A percentile compares a stretch with the other conserved stretches of the same genome.
phyloP scores from a whole-genome alignment of 92 coral and sea anemone species.

The Porites rus region DNA sequence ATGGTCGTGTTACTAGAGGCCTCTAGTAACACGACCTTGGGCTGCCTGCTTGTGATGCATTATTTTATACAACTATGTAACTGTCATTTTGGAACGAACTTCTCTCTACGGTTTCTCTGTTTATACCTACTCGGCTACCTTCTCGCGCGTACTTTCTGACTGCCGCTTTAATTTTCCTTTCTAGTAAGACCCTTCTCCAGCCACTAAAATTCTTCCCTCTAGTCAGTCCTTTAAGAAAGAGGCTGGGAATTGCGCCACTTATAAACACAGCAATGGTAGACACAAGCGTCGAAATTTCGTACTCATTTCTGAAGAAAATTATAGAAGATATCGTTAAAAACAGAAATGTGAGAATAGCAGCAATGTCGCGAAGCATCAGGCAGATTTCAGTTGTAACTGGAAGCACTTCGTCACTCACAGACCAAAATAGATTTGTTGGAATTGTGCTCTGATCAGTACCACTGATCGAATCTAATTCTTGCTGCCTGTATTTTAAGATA shows the following conservation, averaged over 20 bases:
- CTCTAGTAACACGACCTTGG: no score
- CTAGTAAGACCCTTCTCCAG: not conserved
- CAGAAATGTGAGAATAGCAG: not conserved
- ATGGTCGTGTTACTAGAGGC: no score
- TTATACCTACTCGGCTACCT: no score
- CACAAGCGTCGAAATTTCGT: not conserved
- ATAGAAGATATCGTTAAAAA: not conserved
- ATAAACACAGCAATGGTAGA: conserved; percentile 10
- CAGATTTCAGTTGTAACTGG: not conserved
- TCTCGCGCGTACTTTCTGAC: not conserved
- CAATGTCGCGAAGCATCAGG: conserved; percentile 6
- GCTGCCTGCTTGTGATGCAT: no score
- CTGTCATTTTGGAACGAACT: no score
- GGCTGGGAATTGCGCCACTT: conserved; percentile 1
- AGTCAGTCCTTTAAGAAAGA: not conserved
- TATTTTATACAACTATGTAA: no score
- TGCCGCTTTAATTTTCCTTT: not conserved
- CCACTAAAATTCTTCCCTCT: not conserved
- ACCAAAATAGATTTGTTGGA: conserved; percentile 20
- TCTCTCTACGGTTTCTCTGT: no score
- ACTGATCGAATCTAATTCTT: not conserved
- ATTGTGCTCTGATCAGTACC: not conserved
- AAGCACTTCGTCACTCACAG: not conserved
- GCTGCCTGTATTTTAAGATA: not conserved
- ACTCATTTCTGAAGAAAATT: not conserved